A percentile compares a stretch with the other conserved stretches of the same genome.
Conservation (phyloP, 2,888 invertebrate species). For the Embidobia sp. region DNA sequence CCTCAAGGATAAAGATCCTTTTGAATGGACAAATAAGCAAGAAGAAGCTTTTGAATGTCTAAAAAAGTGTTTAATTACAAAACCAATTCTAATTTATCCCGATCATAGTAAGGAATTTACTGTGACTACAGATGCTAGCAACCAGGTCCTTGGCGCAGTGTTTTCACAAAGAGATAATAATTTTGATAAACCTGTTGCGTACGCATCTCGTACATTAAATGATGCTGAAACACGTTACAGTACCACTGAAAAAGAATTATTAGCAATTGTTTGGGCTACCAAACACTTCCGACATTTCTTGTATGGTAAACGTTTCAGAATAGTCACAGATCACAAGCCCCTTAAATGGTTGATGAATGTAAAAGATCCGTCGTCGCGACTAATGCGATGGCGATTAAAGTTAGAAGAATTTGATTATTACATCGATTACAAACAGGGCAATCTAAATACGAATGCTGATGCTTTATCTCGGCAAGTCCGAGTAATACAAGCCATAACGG, state of each 20-base stretch:
- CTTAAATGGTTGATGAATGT: slow-evolving; percentile 2
- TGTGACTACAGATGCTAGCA: neutral
- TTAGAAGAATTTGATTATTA: slow-evolving; percentile 7
- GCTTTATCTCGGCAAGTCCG: slow-evolving; percentile 5
- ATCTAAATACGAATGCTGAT: slow-evolving; percentile 8
- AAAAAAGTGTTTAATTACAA: neutral
- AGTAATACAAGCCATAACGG: neutral
- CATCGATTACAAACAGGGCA: neutral
- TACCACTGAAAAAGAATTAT: slow-evolving; percentile 3
- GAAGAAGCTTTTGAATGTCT: neutral
- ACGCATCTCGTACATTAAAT: slow-evolving; percentile 7
- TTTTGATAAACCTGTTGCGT: neutral
- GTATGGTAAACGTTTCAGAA: slow-evolving; percentile 2
- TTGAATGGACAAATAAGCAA: slow-evolving; percentile 3
- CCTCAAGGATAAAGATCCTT: neutral
- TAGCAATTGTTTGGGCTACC: slow-evolving; percentile 1
- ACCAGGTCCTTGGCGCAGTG: neutral
- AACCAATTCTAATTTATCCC: neutral
- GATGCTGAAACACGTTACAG: slow-evolving; percentile 1
- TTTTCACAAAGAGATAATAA: neutral
- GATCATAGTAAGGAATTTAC: slow-evolving; percentile 6
- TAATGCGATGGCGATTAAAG: slow-evolving; percentile 7
- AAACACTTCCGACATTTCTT: slow-evolving; percentile 1
- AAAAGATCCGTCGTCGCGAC: slow-evolving; percentile 10
- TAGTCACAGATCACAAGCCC: slow-evolving; percentile 10